Base-by-base conservation (phyloP, 1,140 invertebrate species). In the Eumaeus atala region DNA sequence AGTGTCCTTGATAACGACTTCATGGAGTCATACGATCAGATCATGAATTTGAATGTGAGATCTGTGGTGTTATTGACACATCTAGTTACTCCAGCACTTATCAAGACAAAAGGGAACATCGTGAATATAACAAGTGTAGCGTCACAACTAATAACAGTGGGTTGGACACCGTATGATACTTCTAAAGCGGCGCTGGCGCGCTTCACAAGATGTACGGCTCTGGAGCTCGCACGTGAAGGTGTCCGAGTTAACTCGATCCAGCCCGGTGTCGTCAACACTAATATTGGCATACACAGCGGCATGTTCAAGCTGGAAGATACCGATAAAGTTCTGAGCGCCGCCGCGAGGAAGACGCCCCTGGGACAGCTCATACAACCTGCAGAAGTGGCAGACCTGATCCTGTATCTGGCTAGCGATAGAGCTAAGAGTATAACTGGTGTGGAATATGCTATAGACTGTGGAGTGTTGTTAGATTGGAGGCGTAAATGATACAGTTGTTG, bases 201-300 rank as follows among this genome's bases (percentile, higher is more conserved):
- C 35, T 72, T 75, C 18, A 68, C 67, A 0, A 66, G 59, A 36
- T 52, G 57, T 48, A 42, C 54, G 11, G 72, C 72, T 18, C 48
- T 61, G 9, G 67, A 73, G 7, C 28, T 73, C 38, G 66, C 62
- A 9, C 10, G 37, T 9, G 38, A 60, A 40, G 64, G 69, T 8
- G 62, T 72, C 3, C 63, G 73, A 54, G 64, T 72, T 0, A 76
- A 76, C 52, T 59, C 48, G 11, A 53, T 74, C 14, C 56, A 56
- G 4, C 67, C 69, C 0, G 67, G 67, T 18, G 42, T 48, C 12
- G 58, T 64, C 3, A 62, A 63, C 16, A 70, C 67, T 8, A 64
- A 70, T 56, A 44, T 70, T 16, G 17, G 48, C 9, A 8, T 40
- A 9, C 53, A 63, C 12, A n/a, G 58, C 14, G 60, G 59, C 11